Evolutionary conservation across 64 coral and sea anemone species (phyloP).

Genomic region (Pachyseris speciosa): DNA sequence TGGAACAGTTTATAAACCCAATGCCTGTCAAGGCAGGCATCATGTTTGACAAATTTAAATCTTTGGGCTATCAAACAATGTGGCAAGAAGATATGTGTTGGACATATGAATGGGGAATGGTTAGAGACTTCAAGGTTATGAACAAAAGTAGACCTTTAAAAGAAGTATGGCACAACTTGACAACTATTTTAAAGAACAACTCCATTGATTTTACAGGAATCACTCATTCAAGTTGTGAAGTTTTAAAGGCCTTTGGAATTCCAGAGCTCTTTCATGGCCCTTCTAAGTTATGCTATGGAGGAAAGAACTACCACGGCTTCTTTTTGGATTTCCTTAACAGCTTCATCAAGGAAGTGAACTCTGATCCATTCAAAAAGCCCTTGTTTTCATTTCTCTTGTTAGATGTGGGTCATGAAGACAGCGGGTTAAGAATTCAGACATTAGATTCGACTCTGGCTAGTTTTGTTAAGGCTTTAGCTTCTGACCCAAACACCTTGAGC

Average conservation of each 20-base stretch:
- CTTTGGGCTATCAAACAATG: slow-evolving; percentile 90
- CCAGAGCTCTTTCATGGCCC: slow-evolving; percentile 65
- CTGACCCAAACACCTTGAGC: slow-evolving; percentile 60
- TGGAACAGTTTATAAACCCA: background rate
- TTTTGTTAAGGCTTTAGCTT: slow-evolving; percentile 36
- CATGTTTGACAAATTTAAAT: slow-evolving; percentile 82
- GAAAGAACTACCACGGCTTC: slow-evolving; percentile 81
- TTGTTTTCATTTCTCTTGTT: slow-evolving; percentile 57
- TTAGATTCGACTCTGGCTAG: slow-evolving; percentile 34
- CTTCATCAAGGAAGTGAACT: slow-evolving; percentile 29
- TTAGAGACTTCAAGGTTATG: slow-evolving; percentile 44
- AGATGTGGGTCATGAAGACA: slow-evolving; percentile 66
- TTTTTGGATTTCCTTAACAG: slow-evolving; percentile 58
- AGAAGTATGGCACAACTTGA: slow-evolving; percentile 51
- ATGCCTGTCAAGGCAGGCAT: slow-evolving; percentile 54
- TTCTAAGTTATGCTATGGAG: slow-evolving; percentile 88
- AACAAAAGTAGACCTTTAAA: slow-evolving; percentile 8
- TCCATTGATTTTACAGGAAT: slow-evolving; percentile 90
- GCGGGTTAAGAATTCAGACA: slow-evolving; percentile 56
- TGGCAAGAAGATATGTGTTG: slow-evolving; percentile 96
- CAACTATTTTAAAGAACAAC: background rate
- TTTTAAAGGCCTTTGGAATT: slow-evolving; percentile 28
- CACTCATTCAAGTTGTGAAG: slow-evolving; percentile 84
- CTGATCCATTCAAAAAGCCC: background rate
- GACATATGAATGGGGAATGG: slow-evolving; percentile 72